Conservation (phyloP, 2,888 invertebrate genomes). For the Chironomus riparius region DNA sequence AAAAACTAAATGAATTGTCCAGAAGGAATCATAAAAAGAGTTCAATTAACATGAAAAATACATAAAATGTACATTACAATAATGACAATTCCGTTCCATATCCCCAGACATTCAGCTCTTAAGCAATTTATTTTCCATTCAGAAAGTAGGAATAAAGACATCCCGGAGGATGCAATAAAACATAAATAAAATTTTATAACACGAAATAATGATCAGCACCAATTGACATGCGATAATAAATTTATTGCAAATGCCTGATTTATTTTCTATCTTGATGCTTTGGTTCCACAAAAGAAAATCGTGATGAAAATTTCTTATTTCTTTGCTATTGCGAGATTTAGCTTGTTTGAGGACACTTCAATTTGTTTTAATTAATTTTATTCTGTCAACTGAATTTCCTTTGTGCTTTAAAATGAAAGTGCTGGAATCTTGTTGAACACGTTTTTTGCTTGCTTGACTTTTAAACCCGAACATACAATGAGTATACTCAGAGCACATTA, state of each 20-base stretch:
- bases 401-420: neutral
- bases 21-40: too few species aligned
- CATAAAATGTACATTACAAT: too few species aligned
- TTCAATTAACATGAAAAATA: too few species aligned
- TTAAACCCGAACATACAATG: too few species aligned
- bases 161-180: too few species aligned
- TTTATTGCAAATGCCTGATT: slow-evolving; percentile 21
- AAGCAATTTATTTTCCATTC: too few species aligned
- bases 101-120: too few species aligned
- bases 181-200: neutral
- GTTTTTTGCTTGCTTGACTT: too few species aligned
- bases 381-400: neutral
- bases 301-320: slow-evolving; percentile 9
- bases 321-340: neutral
- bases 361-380: slow-evolving; percentile 23
- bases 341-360: neutral
- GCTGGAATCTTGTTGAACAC: neutral
- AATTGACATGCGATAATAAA: slow-evolving; percentile 23
- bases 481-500: too few species aligned
- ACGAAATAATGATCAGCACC: neutral
- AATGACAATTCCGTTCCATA: too few species aligned
- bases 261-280: neutral
- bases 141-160: too few species aligned
- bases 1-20: too few species aligned
- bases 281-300: neutral